phyloP scores from a whole-genome alignment of 2,113 vertebrate species.

The Boulengeromyrus knoepffleri region DNA sequence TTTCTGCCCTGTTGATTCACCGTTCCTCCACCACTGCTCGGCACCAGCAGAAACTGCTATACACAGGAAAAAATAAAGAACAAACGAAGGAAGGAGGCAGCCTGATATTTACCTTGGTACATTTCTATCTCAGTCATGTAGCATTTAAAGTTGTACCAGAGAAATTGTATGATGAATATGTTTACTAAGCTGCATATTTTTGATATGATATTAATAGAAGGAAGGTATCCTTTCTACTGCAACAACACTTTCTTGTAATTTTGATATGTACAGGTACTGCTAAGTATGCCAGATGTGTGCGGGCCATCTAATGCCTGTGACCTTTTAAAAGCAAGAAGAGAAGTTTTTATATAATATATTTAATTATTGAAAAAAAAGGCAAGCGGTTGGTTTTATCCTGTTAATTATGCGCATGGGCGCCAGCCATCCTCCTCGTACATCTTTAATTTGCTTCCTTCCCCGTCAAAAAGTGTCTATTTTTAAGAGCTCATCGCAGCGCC shows the following conservation, averaged over 20 bases:
- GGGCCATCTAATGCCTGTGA: constrained; percentile 14
- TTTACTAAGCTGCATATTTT: constrained; percentile 84
- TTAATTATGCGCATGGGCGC: constrained; percentile 26
- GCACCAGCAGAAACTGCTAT: constrained; percentile 52
- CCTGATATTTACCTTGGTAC: constrained; percentile 42
- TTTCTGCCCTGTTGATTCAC: constrained; percentile 39
- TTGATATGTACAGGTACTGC: constrained; percentile 56
- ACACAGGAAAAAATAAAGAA: constrained; percentile 20
- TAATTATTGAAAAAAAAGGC: constrained; percentile 63
- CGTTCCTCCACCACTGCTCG: constrained; percentile 51
- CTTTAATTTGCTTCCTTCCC: neutral
- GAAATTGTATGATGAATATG: constrained; percentile 67
- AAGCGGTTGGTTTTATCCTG: constrained; percentile 37
- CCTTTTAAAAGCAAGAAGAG: constrained; percentile 30
- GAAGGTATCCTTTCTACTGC: constrained; percentile 65
- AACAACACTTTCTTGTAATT: constrained; percentile 65
- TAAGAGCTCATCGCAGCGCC: neutral
- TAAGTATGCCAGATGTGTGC: constrained; percentile 41
- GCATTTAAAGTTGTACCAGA: constrained; percentile 70
- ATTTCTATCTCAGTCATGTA: constrained; percentile 66
- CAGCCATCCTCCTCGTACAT: constrained; percentile 23
- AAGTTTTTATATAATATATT: constrained; percentile 65
- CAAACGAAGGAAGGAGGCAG: constrained; percentile 28
- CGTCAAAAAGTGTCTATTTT: neutral
- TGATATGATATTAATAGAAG: constrained; percentile 67